Percentiles rank a stretch among this genome's conserved stretches.
Evolutionary conservation across 2,797 vertebrate genomes (phyloP).

Genomic region (Macroramphosus scolopax): DNA sequence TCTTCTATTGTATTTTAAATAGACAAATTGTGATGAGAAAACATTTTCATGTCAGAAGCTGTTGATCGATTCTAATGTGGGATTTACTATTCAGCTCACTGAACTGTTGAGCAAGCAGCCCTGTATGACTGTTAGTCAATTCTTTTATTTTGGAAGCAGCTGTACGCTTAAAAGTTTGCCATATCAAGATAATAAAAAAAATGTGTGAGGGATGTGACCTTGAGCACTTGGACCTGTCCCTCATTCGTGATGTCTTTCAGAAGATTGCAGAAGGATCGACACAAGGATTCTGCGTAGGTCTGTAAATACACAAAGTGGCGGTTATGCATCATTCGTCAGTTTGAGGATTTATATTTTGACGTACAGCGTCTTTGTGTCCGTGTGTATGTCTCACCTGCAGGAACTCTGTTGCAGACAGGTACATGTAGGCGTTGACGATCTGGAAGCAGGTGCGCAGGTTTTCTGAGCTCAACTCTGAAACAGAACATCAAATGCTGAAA

Average conservation of each 20-base stretch:
- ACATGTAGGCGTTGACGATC: conserved; percentile 94
- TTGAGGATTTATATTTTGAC: not conserved
- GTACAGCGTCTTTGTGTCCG: not conserved
- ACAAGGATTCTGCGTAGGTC: conserved; percentile 85
- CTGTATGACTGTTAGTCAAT: too few species aligned
- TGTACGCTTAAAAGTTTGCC: too few species aligned
- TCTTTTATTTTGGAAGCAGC: too few species aligned
- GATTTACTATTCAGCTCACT: too few species aligned
- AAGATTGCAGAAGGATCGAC: conserved; percentile 85
- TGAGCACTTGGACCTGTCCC: conserved; percentile 91
- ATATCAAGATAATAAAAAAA: too few species aligned
- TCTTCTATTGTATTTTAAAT: too few species aligned
- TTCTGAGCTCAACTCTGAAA: conserved; percentile 92
- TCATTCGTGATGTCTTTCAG: conserved; percentile 88
- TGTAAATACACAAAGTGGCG: conserved; percentile 46
- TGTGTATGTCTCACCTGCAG: conserved; percentile 87
- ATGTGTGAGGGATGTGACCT: conserved; percentile 75
- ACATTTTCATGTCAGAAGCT: too few species aligned
- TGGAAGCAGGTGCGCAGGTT: conserved; percentile 94
- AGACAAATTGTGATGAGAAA: too few species aligned
- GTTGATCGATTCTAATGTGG: too few species aligned
- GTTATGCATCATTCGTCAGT: not conserved
- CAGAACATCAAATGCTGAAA: conserved; percentile 46
- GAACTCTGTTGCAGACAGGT: conserved; percentile 91
- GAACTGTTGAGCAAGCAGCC: too few species aligned